phyloP scores from a whole-genome alignment of 2,113 vertebrate genomes.

The Bambusicola thoracicus region DNA sequence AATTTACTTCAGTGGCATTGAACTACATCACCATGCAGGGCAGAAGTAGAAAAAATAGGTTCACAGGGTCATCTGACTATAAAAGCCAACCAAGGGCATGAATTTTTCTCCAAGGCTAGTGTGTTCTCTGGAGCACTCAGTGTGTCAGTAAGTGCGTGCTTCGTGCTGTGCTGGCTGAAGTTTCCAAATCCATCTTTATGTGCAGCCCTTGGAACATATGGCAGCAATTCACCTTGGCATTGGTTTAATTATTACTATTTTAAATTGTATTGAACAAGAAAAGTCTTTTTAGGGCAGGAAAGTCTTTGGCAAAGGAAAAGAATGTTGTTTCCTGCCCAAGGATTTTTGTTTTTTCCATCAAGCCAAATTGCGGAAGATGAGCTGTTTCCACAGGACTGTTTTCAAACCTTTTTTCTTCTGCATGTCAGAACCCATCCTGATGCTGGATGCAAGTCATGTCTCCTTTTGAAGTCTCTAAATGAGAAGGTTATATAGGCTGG shows the following conservation, averaged over 20 bases:
- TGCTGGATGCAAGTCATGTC: neutral
- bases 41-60: neutral
- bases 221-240: slow-evolving; percentile 48
- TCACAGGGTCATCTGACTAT: too few relatives aligned
- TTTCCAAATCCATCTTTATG: slow-evolving; percentile 3
- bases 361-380: neutral
- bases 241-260: slow-evolving; percentile 41
- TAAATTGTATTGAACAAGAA: slow-evolving; percentile 23
- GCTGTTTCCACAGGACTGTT: neutral
- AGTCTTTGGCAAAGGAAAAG: slow-evolving; percentile 15
- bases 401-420: neutral
- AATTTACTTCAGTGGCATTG: neutral
- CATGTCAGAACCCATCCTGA: neutral
- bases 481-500: neutral
- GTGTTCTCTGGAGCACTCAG: neutral
- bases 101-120: neutral
- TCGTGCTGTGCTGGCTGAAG: neutral
- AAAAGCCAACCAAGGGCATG: neutral
- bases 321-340: slow-evolving; percentile 1
- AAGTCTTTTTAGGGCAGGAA: slow-evolving; percentile 6
- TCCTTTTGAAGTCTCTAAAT: neutral
- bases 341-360: slow-evolving; percentile 10
- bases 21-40: neutral
- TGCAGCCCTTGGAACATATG: slow-evolving; percentile 8
- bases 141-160: neutral